Evolutionary conservation across 2,797 vertebrate genomes (phyloP).

Genomic region (Sparidentex hasta): DNA sequence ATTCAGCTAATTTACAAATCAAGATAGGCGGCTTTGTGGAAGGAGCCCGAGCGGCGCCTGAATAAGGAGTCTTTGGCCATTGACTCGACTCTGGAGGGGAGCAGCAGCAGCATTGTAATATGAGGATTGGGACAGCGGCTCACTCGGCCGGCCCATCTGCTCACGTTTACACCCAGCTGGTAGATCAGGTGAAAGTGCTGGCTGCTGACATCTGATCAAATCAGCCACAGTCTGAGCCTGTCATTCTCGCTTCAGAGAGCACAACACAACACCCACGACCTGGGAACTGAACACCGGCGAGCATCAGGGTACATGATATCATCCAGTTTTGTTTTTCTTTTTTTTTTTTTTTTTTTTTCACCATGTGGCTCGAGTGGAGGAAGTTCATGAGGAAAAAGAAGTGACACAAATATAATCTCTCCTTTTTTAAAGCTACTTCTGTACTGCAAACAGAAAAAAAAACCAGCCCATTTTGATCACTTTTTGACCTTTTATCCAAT

Average conservation of each 20-base stretch:
- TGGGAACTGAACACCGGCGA: slow-evolving; percentile 34
- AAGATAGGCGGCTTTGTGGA: slow-evolving; percentile 61
- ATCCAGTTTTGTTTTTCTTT: slow-evolving; percentile 33
- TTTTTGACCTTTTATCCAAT: no score
- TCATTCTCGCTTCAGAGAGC: slow-evolving; percentile 75
- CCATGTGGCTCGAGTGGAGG: background rate
- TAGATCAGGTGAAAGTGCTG: slow-evolving; percentile 85
- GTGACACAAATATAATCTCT: background rate
- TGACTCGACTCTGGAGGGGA: slow-evolving; percentile 52
- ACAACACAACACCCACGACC: slow-evolving; percentile 65
- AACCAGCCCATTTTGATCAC: no score
- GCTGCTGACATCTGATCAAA: slow-evolving; percentile 83
- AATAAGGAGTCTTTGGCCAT: slow-evolving; percentile 51
- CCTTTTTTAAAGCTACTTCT: background rate
- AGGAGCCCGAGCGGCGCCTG: slow-evolving; percentile 32
- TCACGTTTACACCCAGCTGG: slow-evolving; percentile 84
- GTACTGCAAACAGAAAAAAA: background rate
- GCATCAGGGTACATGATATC: slow-evolving; percentile 40
- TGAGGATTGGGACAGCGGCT: slow-evolving; percentile 80
- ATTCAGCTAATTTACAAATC: slow-evolving; percentile 69
- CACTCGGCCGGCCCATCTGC: slow-evolving; percentile 84
- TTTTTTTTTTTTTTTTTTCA: slow-evolving; percentile 1
- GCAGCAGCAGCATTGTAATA: slow-evolving; percentile 80
- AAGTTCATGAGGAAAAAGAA: slow-evolving; percentile 15
- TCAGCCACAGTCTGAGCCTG: slow-evolving; percentile 76